Evolutionary conservation across 2,797 vertebrate genomes (phyloP), one percentile per base, ranked within the genome.

Genomic region (Acanthurus lineatus): DNA sequence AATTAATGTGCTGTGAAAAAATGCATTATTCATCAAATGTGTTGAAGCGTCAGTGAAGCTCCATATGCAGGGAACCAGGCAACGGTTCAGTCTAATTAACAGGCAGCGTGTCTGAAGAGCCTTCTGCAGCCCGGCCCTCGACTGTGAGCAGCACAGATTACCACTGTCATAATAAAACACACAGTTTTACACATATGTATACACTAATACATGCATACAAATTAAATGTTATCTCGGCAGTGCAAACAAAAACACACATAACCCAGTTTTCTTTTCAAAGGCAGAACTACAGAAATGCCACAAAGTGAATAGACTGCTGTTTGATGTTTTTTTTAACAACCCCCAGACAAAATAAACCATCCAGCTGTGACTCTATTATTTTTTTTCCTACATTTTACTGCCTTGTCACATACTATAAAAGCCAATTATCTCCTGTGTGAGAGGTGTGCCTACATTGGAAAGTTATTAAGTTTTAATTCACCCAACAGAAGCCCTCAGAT

Each of bases 11-110:
- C 77, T 87, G 83, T 83, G 66, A 90, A 84, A 86, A 63, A 81
- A 81, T 88, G 82, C 83, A 92, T 92, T 89, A 92, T 93, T 93
- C 82, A 91, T 91, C 76, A 83, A 73, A 67, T 76, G 76, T 67
- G 70, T 28, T 56, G 65, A 84, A 57, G 74, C 76, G 47, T 86
- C 69, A 73, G 73, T 86, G 80, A 89, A 80, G 70, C 73, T 74
- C 69, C n/a, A 58, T 85, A 85, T 77, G 67, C 59, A 20, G 76
- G 82, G 45, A 89, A 82, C 76, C 89, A 86, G 75, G 88, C 88
- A 84, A 83, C 86, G 60, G 9, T 80, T 86, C 69, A 79, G 60
- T 84, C 81, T 91, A 89, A 93, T 94, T 92, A 93, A 81, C 83
- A 83, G 76, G 81, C 88, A 51, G 81, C 38, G 9, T 76, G 61